A percentile compares a stretch with the other conserved stretches of the same genome.
These are phyloP conservation scores for Phyto melanocephala DNA, from an alignment of 2,888 invertebrate genomes.

Conservation along the genomic window DNA sequence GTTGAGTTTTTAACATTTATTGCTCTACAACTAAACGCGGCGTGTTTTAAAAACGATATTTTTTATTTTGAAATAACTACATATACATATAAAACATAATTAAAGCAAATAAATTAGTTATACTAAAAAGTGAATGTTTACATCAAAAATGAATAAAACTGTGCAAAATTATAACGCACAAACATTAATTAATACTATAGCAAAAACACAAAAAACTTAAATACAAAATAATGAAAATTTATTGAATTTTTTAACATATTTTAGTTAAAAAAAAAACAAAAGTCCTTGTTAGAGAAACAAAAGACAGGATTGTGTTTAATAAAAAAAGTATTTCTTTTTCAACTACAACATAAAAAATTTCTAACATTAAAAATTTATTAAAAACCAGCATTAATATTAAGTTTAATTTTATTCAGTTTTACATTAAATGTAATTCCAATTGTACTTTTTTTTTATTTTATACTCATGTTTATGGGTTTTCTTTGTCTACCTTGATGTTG, in stretches of 20 bases:
- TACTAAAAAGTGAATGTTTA: constrained; percentile 11
- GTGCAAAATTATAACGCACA: background rate
- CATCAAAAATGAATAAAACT: background rate
- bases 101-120: constrained; percentile 7
- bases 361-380: background rate
- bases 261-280: background rate
- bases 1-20: constrained; percentile 77
- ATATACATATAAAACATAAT: background rate
- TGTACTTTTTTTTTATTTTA: background rate
- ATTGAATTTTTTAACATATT: background rate
- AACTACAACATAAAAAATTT: background rate
- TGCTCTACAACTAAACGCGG: constrained; percentile 73
- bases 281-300: background rate
- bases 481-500: background rate
- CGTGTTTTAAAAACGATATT: constrained; percentile 11
- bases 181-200: background rate
- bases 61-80: no score
- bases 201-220: background rate
- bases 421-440: background rate
- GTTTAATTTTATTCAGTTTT: background rate
- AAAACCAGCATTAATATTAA: constrained; percentile 39
- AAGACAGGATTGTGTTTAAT: constrained; percentile 13
- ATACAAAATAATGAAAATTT: background rate
- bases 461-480: constrained; percentile 25
- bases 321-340: background rate